Conservation (phyloP, 2,113 vertebrate genomes). For the Lethenteron reissneri region DNA sequence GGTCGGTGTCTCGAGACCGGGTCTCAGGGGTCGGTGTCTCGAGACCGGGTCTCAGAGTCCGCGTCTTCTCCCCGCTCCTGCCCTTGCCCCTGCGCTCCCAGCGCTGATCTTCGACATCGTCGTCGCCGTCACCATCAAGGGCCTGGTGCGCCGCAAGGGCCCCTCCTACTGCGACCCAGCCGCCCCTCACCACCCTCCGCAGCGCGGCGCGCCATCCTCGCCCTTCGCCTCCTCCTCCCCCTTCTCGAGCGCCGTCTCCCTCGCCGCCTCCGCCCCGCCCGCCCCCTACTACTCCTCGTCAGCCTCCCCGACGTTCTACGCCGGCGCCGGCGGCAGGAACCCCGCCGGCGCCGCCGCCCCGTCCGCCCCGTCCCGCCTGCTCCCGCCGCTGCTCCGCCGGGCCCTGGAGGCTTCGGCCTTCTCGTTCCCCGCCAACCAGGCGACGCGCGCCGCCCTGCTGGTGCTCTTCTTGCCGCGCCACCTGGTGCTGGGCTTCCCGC, state of each 20-base stretch:
- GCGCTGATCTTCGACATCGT: constrained; percentile 64
- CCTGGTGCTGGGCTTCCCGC: constrained; percentile 68
- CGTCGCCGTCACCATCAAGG: constrained; percentile 63
- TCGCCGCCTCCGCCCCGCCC: no score
- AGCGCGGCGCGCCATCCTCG: no score
- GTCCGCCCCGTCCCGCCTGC: no score
- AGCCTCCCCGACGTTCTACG: no score
- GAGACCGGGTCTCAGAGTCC: background rate
- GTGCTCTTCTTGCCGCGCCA: constrained; percentile 87
- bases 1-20: no score
- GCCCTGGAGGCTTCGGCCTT: constrained; percentile 19
- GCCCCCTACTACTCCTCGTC: no score
- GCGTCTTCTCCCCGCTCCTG: background rate
- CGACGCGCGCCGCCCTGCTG: constrained; percentile 73
- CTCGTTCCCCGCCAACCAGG: constrained; percentile 65
- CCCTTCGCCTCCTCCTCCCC: no score
- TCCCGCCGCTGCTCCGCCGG: no score
- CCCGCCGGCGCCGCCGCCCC: no score
- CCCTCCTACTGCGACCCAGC: constrained; percentile 53
- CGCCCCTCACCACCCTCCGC: constrained; percentile 42
- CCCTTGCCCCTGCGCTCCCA: constrained; percentile 13
- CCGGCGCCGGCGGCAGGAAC: no score
- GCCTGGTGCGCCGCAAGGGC: constrained; percentile 55
- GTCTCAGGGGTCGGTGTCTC: no score
- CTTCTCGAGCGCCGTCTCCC: no score